phyloP scores from a whole-genome alignment of 30 jellyfish, hydroid and myxozoan genomes.

The Rhopilema esculentum region DNA sequence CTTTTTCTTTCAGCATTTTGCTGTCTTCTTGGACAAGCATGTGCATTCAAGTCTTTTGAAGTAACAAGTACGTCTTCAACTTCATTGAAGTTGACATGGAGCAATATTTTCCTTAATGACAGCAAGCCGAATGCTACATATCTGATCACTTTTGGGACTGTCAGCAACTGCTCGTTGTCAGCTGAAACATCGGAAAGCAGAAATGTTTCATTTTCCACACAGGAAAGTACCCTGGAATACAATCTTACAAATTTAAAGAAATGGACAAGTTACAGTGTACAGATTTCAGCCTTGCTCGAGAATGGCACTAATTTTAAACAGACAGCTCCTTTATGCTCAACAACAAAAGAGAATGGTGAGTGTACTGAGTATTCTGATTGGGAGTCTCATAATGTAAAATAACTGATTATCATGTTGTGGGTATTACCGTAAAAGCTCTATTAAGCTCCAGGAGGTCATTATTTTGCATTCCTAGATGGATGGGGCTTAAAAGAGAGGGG shows the following conservation, averaged over 20 bases:
- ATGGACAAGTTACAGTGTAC: slow-evolving; percentile 59
- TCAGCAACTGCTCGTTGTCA: slow-evolving; percentile 15
- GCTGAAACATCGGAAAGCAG: neutral
- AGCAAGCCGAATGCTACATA: slow-evolving; percentile 20
- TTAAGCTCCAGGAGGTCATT: neutral
- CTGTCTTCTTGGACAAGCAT: slow-evolving; percentile 10
- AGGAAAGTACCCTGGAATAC: neutral
- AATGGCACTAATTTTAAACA: slow-evolving; percentile 23
- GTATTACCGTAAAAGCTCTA: neutral
- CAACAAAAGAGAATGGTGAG: slow-evolving; percentile 64
- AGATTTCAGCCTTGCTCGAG: slow-evolving; percentile 14
- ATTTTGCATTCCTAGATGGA: neutral
- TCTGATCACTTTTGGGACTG: neutral
- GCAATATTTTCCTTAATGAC: neutral
- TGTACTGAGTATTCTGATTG: neutral
- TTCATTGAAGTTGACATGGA: slow-evolving; percentile 50
- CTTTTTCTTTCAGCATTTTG: slow-evolving; percentile 16
- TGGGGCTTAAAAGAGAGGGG: neutral
- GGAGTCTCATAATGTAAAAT: neutral
- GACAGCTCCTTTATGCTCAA: neutral
- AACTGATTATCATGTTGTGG: no score
- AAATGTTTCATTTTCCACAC: neutral
- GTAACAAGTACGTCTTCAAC: slow-evolving; percentile 31
- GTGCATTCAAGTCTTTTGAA: slow-evolving; percentile 20
- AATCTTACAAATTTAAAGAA: slow-evolving; percentile 6